Evolutionary conservation across 2,113 vertebrate species (phyloP).

Genomic region (Pangasianodon hypophthalmus): DNA sequence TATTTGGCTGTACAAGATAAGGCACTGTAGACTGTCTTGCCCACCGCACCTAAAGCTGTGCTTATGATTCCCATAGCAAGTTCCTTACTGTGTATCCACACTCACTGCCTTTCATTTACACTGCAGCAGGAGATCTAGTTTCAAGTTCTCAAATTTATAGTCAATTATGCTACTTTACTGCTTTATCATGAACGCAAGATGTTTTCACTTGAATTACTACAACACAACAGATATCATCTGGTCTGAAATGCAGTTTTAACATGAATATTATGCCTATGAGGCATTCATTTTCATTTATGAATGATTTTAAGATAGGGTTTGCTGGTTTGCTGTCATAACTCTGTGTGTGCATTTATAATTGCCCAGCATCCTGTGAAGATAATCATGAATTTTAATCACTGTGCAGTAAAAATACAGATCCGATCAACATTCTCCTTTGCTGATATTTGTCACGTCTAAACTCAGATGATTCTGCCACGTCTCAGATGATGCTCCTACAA

Average conservation of each 20-base stretch:
- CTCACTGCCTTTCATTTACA: not conserved
- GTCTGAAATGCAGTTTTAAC: not conserved
- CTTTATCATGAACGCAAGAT: not conserved
- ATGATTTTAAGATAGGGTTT: not conserved
- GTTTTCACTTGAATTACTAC: not conserved
- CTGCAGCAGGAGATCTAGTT: not conserved
- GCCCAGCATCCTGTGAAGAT: not conserved
- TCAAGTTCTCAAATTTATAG: too few relatives aligned
- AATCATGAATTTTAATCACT: not conserved
- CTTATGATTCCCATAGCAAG: not conserved
- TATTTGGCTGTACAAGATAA: conserved; percentile 43
- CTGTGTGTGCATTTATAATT: too few relatives aligned
- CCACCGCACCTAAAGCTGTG: conserved; percentile 32
- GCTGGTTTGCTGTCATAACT: not conserved
- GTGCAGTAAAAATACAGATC: not conserved
- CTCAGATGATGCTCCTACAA: conserved; percentile 12
- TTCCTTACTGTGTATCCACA: not conserved
- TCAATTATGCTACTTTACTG: not conserved
- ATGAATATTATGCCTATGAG: not conserved
- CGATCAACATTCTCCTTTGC: not conserved
- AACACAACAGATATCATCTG: not conserved
- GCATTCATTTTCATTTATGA: not conserved
- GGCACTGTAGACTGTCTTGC: not conserved
- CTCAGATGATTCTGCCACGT: not conserved
- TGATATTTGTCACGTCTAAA: conserved; percentile 20